Conservation (phyloP, 37 sponge, comb jelly and placozoan genomes). For the Lycopodina hypogea region DNA sequence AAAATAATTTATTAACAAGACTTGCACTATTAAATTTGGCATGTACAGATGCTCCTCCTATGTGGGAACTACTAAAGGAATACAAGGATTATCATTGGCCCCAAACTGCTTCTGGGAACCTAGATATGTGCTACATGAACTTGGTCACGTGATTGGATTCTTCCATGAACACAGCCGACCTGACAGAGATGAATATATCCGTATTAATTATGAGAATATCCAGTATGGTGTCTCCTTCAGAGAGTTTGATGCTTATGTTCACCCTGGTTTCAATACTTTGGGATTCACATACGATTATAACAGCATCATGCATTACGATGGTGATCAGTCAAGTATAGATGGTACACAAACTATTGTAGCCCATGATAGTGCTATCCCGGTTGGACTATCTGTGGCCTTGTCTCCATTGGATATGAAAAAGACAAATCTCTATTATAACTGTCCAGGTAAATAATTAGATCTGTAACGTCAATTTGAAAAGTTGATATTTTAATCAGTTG, state of each 20-base stretch:
- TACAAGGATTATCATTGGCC: constrained; percentile 33
- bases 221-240: not conserved
- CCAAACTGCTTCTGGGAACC: constrained; percentile 3
- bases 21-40: no score
- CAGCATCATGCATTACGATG: constrained; percentile 82
- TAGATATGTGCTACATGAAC: constrained; percentile 52
- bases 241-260: not conserved
- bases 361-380: constrained; percentile 36
- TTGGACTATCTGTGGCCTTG: constrained; percentile 48
- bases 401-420: constrained; percentile 58
- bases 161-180: constrained; percentile 70
- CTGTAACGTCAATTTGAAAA: not conserved
- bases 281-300: constrained; percentile 80
- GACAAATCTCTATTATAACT: constrained; percentile 58
- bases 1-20: not conserved
- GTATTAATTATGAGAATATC: constrained; percentile 34
- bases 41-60: constrained; percentile 16
- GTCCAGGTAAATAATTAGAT: constrained; percentile 29
- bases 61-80: constrained; percentile 1
- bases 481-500: no score
- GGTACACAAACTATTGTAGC: constrained; percentile 33
- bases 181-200: constrained; percentile 61
- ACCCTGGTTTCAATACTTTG: constrained; percentile 32
- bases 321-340: constrained; percentile 8
- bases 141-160: constrained; percentile 71